Percentiles rank a stretch among this genome's conserved stretches.
These are phyloP conservation scores for Pygoscelis antarcticus DNA, from an alignment of 2,113 vertebrate genomes.

Conservation along the genomic window DNA sequence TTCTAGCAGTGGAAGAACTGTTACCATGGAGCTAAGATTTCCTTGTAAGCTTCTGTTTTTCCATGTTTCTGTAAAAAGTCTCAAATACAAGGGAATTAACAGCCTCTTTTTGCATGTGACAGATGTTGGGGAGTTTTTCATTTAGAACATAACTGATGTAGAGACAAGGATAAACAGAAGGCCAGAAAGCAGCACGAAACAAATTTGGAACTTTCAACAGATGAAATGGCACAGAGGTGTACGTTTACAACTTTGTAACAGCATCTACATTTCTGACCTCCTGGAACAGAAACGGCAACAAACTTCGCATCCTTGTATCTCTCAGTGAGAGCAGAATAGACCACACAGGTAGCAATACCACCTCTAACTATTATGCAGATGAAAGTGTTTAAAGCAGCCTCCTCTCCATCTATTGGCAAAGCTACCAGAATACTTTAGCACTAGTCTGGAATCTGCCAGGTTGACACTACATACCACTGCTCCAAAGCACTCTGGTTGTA, in stretches of 20 bases:
- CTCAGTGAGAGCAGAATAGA: not conserved
- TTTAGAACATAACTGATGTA: not conserved
- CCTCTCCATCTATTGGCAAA: slow-evolving; percentile 57
- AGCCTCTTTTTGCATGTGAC: not conserved
- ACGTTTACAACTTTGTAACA: not conserved
- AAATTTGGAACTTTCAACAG: not conserved
- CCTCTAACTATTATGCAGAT: not conserved
- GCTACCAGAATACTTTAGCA: slow-evolving; percentile 34
- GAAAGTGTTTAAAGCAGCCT: slow-evolving; percentile 26
- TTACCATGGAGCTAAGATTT: not conserved
- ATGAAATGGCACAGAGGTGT: not conserved
- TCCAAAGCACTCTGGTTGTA: not conserved
- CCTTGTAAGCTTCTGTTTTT: not conserved
- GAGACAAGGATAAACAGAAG: not conserved
- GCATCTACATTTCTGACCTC: not conserved
- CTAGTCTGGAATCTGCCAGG: not conserved
- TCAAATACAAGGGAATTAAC: not conserved
- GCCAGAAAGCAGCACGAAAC: not conserved
- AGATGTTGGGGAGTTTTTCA: not conserved
- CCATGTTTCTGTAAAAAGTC: not conserved
- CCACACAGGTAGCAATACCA: slow-evolving; percentile 53
- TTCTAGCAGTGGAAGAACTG: not conserved
- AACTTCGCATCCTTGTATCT: not conserved
- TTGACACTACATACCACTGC: slow-evolving; percentile 32
- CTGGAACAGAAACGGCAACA: not conserved